These are phyloP conservation scores for Calameuta pallipes DNA, from an alignment of 2,888 invertebrate genomes.

Conservation along the genomic window DNA sequence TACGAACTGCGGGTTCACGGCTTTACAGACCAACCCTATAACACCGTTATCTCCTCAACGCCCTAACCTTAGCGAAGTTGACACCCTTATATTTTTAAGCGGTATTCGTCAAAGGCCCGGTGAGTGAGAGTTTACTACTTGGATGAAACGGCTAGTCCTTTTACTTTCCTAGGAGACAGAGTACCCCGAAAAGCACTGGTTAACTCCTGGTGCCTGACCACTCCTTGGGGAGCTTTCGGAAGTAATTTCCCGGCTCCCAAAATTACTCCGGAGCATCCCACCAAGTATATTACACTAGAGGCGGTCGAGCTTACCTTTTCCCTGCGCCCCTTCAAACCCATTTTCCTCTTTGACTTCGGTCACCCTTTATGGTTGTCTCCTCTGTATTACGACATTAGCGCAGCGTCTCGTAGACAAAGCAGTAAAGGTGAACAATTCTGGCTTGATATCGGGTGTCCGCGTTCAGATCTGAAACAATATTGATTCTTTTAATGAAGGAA, in stretches of 20 bases:
- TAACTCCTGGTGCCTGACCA: neutral
- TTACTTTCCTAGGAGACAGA: neutral
- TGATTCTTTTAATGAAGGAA: conserved; percentile 44
- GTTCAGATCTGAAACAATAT: conserved; percentile 32
- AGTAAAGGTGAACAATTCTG: neutral
- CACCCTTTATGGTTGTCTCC: neutral
- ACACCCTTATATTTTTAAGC: conserved; percentile 1
- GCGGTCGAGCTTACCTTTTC: neutral
- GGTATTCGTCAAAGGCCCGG: neutral
- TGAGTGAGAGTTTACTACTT: neutral
- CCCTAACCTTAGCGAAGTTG: neutral
- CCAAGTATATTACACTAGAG: neutral
- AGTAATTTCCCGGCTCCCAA: neutral
- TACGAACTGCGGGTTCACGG: neutral
- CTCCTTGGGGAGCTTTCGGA: neutral
- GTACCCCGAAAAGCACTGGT: neutral
- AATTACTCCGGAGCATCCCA: neutral
- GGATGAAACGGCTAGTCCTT: neutral
- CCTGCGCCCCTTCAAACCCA: neutral
- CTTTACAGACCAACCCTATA: conserved; percentile 1
- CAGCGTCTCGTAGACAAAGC: conserved; percentile 27
- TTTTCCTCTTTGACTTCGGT: neutral
- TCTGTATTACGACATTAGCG: neutral
- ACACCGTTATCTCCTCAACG: conserved; percentile 9
- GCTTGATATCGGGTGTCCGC: neutral